Evolutionary conservation across 1,140 invertebrate species (phyloP).

Genomic region (Limonius californicus): DNA sequence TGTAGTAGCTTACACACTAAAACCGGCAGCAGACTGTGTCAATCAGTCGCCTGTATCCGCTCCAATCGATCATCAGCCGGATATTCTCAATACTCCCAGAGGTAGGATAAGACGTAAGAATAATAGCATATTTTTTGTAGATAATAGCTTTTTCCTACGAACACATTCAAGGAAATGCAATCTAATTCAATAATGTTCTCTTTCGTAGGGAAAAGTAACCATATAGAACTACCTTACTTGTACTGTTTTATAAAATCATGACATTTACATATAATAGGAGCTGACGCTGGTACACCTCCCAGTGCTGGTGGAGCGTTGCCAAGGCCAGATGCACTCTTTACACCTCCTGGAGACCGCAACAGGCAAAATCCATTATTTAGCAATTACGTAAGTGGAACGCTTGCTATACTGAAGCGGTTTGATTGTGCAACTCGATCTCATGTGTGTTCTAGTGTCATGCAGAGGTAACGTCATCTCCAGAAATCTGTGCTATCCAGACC

Average conservation of each 20-base stretch:
- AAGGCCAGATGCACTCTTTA: constrained; percentile 46
- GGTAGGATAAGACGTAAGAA: constrained; percentile 31
- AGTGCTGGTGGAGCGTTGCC: constrained; percentile 33
- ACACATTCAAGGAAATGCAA: too few relatives aligned
- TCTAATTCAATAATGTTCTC: too few relatives aligned
- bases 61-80: constrained; percentile 42
- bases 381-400: constrained; percentile 37
- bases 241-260: too few relatives aligned
- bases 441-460: constrained; percentile 23
- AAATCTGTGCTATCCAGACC: constrained; percentile 21
- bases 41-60: constrained; percentile 24
- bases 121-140: too few relatives aligned
- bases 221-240: too few relatives aligned
- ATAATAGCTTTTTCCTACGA: too few relatives aligned
- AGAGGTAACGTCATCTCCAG: constrained; percentile 27
- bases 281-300: constrained; percentile 33
- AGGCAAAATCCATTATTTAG: constrained; percentile 33
- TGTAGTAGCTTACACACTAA: constrained; percentile 57
- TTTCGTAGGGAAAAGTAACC: too few relatives aligned
- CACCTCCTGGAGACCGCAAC: constrained; percentile 35
- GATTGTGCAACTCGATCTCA: background rate
- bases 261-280: constrained; percentile 24
- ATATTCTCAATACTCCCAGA: constrained; percentile 47
- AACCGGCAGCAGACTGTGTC: constrained; percentile 46
- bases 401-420: background rate